Evolutionary conservation across 2,113 vertebrate species (phyloP).

Genomic region (Hippolais icterina): DNA sequence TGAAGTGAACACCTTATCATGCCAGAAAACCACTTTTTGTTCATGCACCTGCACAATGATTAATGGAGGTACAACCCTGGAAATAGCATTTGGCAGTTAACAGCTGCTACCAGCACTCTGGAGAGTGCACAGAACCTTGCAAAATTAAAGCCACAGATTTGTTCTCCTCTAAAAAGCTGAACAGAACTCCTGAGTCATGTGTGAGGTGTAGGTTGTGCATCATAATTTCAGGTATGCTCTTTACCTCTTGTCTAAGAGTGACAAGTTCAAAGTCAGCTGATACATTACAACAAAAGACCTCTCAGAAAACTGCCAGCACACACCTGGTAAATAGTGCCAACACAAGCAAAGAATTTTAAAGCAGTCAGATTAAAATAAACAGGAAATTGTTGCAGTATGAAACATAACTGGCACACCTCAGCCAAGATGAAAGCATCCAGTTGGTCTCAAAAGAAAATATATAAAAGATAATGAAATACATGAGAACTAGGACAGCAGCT

Average conservation of each 20-base stretch:
- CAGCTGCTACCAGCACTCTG: constrained; percentile 57
- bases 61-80: constrained; percentile 47
- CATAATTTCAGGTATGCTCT: constrained; percentile 8
- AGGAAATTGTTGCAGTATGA: neutral
- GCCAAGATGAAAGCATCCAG: neutral
- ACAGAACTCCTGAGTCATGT: constrained; percentile 40
- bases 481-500: neutral
- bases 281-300: constrained; percentile 3
- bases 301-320: neutral
- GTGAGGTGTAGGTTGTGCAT: neutral
- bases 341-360: constrained; percentile 11
- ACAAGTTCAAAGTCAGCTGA: constrained; percentile 35
- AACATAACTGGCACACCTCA: neutral
- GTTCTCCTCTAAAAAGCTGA: constrained; percentile 3
- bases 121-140: constrained; percentile 53
- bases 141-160: constrained; percentile 47
- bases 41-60: constrained; percentile 54
- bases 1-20: constrained; percentile 25
- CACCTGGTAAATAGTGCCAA: neutral
- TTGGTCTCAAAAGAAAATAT: neutral
- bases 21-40: constrained; percentile 36
- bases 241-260: neutral
- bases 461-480: neutral
- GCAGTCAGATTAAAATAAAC: neutral
- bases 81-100: constrained; percentile 59